Percentiles rank a stretch among this genome's conserved stretches.
Evolutionary conservation across 2,888 invertebrate genomes (phyloP).

Genomic region (Ferrisia virgata): DNA sequence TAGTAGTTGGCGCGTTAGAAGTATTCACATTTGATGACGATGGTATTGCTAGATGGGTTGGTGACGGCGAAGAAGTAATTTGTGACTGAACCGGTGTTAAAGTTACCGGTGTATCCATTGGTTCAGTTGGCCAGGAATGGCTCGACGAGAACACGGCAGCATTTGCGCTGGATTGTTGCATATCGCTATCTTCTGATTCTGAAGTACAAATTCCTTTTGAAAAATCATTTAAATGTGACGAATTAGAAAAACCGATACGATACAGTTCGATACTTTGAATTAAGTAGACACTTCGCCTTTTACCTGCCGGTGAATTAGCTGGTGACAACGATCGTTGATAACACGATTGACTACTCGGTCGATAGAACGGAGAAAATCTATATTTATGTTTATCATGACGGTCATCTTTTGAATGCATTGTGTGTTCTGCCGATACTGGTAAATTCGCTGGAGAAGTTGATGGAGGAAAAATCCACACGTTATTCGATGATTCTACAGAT

Average conservation of each 20-base stretch:
- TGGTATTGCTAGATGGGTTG: background rate
- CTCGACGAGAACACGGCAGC: background rate
- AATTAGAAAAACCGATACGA: background rate
- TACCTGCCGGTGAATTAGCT: constrained; percentile 24
- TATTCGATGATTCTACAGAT: background rate
- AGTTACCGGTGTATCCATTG: background rate
- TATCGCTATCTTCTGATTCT: constrained; percentile 10
- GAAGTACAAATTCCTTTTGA: background rate
- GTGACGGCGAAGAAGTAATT: background rate
- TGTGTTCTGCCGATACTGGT: background rate
- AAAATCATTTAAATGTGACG: background rate
- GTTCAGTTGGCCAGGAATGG: constrained; percentile 14
- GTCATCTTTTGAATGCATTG: constrained; percentile 20
- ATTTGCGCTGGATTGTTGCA: background rate
- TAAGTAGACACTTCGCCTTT: background rate
- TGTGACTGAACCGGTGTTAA: background rate
- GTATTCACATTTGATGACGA: background rate
- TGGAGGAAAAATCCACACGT: constrained; percentile 26
- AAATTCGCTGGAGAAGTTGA: background rate
- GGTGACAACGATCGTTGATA: constrained; percentile 4
- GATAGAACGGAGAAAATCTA: constrained; percentile 29
- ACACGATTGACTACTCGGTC: background rate
- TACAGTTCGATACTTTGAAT: background rate
- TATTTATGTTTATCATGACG: constrained; percentile 33
- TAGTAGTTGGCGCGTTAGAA: background rate